A percentile compares a stretch with the other conserved stretches of the same genome.
phyloP scores from a whole-genome alignment of 2,797 vertebrate genomes.

The Ctenochaetus hawaiiensis region DNA sequence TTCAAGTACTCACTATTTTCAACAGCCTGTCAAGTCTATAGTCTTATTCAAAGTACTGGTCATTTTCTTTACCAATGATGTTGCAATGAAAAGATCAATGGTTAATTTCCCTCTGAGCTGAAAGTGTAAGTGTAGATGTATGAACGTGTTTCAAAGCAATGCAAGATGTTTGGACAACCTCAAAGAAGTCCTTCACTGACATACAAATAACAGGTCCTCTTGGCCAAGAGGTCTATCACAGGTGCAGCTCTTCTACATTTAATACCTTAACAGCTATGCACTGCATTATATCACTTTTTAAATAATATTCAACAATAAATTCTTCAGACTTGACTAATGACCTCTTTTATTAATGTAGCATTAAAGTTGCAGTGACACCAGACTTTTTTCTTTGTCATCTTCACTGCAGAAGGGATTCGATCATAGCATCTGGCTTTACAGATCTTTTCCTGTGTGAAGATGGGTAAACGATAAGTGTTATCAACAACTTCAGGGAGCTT shows the following conservation, averaged over 20 bases:
- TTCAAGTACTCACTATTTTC: conserved; percentile 17
- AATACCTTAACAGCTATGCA: conserved; percentile 60
- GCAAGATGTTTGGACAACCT: conserved; percentile 27
- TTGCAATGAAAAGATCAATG: background rate
- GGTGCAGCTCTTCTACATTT: conserved; percentile 56
- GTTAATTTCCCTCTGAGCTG: background rate
- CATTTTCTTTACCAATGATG: conserved; percentile 13
- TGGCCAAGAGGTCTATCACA: conserved; percentile 39
- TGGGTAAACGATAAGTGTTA: conserved; percentile 55
- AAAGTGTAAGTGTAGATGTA: conserved; percentile 11
- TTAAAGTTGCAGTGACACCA: conserved; percentile 19
- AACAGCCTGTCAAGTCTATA: conserved; percentile 12
- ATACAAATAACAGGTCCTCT: conserved; percentile 48
- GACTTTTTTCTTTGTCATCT: background rate
- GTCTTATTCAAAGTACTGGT: conserved; percentile 9
- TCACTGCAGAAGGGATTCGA: conserved; percentile 97
- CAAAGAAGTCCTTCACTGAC: conserved; percentile 35
- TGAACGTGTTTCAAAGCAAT: conserved; percentile 30
- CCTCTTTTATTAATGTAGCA: conserved; percentile 49
- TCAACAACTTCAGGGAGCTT: conserved; percentile 39
- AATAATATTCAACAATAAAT: conserved; percentile 48
- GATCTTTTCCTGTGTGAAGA: conserved; percentile 93
- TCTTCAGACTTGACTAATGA: conserved; percentile 41
- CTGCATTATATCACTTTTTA: conserved; percentile 60
- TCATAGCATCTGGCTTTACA: conserved; percentile 91